These are phyloP conservation scores for Cantharis nigra DNA, from an alignment of 2,888 invertebrate species.

Conservation along the genomic window DNA sequence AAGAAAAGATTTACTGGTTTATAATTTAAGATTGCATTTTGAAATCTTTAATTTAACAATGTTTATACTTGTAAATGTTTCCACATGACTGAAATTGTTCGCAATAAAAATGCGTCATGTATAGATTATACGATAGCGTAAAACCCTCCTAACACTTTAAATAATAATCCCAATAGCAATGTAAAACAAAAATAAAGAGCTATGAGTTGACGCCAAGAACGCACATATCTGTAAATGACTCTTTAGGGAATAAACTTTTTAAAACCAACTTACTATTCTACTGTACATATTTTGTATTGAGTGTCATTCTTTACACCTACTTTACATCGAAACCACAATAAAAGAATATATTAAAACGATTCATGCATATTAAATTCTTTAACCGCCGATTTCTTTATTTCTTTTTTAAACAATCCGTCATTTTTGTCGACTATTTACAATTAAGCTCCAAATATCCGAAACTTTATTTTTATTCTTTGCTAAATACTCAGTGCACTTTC, in stretches of 20 bases:
- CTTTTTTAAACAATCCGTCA: background rate
- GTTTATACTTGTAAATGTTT: background rate
- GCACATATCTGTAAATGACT: constrained; percentile 2
- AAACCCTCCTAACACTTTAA: background rate
- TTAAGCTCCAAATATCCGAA: background rate
- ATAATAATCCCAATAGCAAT: constrained; percentile 1
- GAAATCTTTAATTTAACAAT: background rate
- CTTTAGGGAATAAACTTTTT: constrained; percentile 1
- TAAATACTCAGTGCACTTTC: background rate
- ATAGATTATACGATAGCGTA: constrained; percentile 1
- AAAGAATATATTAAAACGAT: background rate
- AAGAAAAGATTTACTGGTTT: background rate
- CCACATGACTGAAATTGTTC: background rate
- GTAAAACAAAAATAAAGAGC: constrained; percentile 4
- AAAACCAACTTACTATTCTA: constrained; percentile 1
- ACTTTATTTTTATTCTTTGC: background rate
- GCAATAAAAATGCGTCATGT: background rate
- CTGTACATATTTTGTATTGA: background rate
- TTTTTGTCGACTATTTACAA: background rate
- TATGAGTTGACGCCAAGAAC: constrained; percentile 3
- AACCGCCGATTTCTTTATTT: background rate
- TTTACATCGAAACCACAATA: constrained; percentile 1
- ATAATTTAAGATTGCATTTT: background rate
- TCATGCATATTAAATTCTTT: background rate
- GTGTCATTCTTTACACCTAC: constrained; percentile 2